Base-by-base conservation (phyloP, 2,888 invertebrate species). In the Sesia bembeciformis region DNA sequence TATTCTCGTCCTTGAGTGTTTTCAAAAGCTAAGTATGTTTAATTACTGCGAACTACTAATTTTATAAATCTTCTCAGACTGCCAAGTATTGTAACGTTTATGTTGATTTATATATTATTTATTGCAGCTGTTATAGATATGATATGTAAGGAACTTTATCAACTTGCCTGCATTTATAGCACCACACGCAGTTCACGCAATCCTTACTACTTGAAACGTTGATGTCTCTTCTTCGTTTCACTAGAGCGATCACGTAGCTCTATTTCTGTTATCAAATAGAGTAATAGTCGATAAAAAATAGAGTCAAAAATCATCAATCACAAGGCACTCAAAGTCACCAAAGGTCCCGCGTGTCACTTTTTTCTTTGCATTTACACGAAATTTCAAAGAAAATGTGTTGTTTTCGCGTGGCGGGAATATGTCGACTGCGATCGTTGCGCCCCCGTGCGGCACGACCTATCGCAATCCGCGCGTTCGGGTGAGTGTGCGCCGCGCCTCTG, bases 321-420 rank as follows among this genome's bases (percentile, higher is more conserved):
- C 89, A 82, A 74, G 64, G 76, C 86, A 85, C 87, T 76, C 67
- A 66, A 67, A 72, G 77, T 81, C 85, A 86, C 85, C 74, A 64
- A 77, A 51, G 68, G 69, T 79, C 71, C 72, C 81, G 78, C 80
- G 72, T 64, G 60, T 40, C 84, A 83, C 86, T 84, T 79, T 74
- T 85, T 82, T 87, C 88, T 89, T 89, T 89, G 88, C 87, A 89
- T 81, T 82, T 84, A 61, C 79, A 65, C 81, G 82, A 86, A 88
- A 81, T 89, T 82, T 89, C 88, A 89, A 89, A 89, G 88, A 87
- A 87, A 87, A 86, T 77, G 80, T 78, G 79, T 74, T 67, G 64
- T 70, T 71, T 68, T 69, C 68, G 71, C 72, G 69, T 70, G 72
- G 76, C 78, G 77, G 76, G 72, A 70, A 60, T 54, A 55, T 57